Conservation (phyloP, 2,797 vertebrate genomes). For the Xiphorhynchus erythropygius region DNA sequence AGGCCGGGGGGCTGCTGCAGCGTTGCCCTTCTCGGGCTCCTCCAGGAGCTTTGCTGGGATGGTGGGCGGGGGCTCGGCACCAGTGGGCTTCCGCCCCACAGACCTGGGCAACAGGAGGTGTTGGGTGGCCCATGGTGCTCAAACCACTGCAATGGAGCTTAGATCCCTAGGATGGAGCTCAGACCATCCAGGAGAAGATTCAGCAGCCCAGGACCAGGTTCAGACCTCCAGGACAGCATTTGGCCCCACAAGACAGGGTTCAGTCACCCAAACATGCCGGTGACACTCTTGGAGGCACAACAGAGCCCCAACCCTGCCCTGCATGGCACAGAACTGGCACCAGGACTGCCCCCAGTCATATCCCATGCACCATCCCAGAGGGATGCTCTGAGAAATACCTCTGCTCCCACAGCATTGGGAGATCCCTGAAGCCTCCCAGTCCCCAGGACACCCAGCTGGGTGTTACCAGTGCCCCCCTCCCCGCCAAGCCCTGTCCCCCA, state of each 20-base stretch:
- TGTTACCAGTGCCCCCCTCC: rapidly evolving
- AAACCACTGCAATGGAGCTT: rapidly evolving
- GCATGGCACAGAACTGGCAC: neutral
- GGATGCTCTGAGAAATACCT: neutral
- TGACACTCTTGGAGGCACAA: rapidly evolving
- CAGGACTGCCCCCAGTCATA: neutral
- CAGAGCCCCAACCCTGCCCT: too few species aligned
- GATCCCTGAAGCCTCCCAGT: rapidly evolving
- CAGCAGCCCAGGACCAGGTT: neutral
- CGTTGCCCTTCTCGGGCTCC: slow-evolving; percentile 81
- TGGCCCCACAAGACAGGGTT: rapidly evolving
- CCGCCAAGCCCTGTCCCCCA: neutral
- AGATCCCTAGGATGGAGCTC: neutral
- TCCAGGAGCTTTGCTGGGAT: slow-evolving; percentile 83
- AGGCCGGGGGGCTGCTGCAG: slow-evolving; percentile 36
- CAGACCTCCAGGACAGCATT: neutral
- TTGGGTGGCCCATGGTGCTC: neutral
- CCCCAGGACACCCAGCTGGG: neutral
- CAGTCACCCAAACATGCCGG: neutral
- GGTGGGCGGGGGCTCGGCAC: slow-evolving; percentile 16
- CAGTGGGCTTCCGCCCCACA: slow-evolving; percentile 49
- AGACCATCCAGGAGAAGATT: neutral
- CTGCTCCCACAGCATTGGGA: neutral
- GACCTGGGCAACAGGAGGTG: slow-evolving; percentile 32
- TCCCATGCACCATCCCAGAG: neutral